Evolutionary conservation across 2,113 vertebrate genomes (phyloP).

Genomic region (Callaeas wilsoni): DNA sequence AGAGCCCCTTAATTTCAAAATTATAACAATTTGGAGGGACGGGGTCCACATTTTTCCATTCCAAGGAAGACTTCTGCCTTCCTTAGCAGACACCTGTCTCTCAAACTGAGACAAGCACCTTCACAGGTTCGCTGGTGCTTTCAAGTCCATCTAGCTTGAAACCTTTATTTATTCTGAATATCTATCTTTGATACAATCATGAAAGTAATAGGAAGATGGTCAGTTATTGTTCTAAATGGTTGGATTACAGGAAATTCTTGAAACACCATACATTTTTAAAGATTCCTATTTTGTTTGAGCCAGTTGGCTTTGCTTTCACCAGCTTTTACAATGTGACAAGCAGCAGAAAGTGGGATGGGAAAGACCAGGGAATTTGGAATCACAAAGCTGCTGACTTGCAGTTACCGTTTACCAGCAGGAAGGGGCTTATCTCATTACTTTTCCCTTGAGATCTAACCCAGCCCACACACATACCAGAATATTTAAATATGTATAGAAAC

Average conservation of each 20-base stretch:
- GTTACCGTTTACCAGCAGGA: background rate
- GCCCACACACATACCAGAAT: background rate
- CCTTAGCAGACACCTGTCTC: too few relatives aligned
- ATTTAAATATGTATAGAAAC: background rate
- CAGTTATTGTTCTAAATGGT: background rate
- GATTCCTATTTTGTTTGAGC: background rate
- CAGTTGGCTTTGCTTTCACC: background rate
- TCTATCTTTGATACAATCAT: background rate
- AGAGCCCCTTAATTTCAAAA: too few relatives aligned
- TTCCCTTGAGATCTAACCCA: background rate
- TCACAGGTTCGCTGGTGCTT: background rate
- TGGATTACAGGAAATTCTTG: background rate
- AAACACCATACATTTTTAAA: background rate
- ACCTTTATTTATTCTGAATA: background rate
- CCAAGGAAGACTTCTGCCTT: too few relatives aligned
- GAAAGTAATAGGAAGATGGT: background rate
- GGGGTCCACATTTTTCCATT: too few relatives aligned
- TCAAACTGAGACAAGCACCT: too few relatives aligned
- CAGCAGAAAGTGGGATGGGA: background rate
- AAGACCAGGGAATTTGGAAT: background rate
- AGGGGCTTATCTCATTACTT: background rate
- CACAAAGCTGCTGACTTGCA: conserved; percentile 3
- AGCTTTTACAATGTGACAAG: background rate
- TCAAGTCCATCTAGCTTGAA: background rate
- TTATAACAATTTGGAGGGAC: too few relatives aligned